Evolutionary conservation across 2,888 invertebrate genomes (phyloP).

Genomic region (Tetropium fuscum): DNA sequence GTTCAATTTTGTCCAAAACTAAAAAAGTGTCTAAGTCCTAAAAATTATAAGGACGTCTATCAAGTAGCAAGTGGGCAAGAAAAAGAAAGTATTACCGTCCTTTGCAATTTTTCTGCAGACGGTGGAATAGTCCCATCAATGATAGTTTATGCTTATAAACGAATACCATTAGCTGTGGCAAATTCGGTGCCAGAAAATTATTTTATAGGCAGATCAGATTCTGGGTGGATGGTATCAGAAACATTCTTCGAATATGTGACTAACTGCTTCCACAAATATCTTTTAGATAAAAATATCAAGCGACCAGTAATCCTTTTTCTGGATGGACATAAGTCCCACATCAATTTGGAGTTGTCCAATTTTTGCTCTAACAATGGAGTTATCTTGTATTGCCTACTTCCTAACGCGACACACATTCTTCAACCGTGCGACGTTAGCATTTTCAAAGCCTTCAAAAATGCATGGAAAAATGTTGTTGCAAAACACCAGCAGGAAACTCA

Average conservation of each 20-base stretch:
- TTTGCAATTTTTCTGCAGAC: constrained; percentile 4
- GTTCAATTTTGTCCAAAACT: constrained; percentile 10
- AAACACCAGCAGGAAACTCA: too few species aligned
- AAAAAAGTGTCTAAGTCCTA: too few species aligned
- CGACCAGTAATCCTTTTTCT: constrained; percentile 18
- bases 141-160: constrained; percentile 31
- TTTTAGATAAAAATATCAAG: neutral
- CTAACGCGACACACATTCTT: constrained; percentile 46
- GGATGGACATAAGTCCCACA: constrained; percentile 6
- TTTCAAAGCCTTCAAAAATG: constrained; percentile 43
- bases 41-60: neutral
- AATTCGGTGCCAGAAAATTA: constrained; percentile 6
- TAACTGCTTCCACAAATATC: neutral
- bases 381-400: constrained; percentile 41
- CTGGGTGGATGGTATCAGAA: constrained; percentile 5
- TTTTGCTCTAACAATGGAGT: constrained; percentile 49
- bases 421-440: constrained; percentile 49
- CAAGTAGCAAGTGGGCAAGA: neutral
- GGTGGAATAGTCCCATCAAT: constrained; percentile 28
- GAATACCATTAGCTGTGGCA: neutral
- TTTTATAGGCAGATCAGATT: constrained; percentile 29
- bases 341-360: constrained; percentile 38
- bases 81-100: constrained; percentile 15
- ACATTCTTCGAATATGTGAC: constrained; percentile 1
- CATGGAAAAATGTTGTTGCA: constrained; percentile 43